Percentiles rank a stretch among this genome's conserved stretches.
Evolutionary conservation across 2,797 vertebrate genomes (phyloP).

Genomic region (Sciurus vulgaris): DNA sequence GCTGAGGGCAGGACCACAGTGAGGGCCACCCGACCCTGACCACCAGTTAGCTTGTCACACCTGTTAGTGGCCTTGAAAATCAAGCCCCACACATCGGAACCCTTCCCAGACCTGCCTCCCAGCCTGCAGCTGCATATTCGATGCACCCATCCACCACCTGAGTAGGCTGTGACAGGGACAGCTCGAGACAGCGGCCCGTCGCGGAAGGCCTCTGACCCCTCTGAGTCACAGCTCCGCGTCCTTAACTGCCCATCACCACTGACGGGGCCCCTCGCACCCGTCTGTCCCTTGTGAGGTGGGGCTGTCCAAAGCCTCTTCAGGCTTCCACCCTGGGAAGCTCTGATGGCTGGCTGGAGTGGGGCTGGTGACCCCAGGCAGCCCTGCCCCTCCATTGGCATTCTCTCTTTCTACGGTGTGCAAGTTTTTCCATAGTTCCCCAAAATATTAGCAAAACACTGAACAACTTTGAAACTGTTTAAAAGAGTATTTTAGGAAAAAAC

Average conservation of each 20-base stretch:
- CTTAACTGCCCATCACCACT: not conserved
- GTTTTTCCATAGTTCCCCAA: constrained; percentile 74
- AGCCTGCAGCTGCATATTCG: not conserved
- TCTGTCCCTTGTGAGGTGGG: not conserved
- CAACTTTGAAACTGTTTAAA: constrained; percentile 40
- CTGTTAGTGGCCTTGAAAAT: not conserved
- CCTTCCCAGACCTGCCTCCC: not conserved
- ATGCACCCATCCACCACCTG: not conserved
- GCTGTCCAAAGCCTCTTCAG: not conserved
- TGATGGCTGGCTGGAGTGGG: not conserved
- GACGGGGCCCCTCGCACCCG: not conserved
- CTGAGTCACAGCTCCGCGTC: not conserved
- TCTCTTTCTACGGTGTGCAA: constrained; percentile 53
- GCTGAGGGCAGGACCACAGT: not conserved
- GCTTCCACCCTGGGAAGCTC: constrained; percentile 29
- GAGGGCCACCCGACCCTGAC: rapidly evolving
- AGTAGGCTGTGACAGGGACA: not conserved
- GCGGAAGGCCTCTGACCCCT: not conserved
- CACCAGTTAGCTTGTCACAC: not conserved
- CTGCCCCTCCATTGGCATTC: constrained; percentile 11
- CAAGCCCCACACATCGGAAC: not conserved
- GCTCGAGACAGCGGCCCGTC: rapidly evolving
- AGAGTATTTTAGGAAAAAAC: constrained; percentile 65
- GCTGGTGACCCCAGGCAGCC: constrained; percentile 40
- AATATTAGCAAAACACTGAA: constrained; percentile 66